phyloP scores from a whole-genome alignment of 30 jellyfish, hydroid and myxozoan species.

The Turritopsis dohrnii region DNA sequence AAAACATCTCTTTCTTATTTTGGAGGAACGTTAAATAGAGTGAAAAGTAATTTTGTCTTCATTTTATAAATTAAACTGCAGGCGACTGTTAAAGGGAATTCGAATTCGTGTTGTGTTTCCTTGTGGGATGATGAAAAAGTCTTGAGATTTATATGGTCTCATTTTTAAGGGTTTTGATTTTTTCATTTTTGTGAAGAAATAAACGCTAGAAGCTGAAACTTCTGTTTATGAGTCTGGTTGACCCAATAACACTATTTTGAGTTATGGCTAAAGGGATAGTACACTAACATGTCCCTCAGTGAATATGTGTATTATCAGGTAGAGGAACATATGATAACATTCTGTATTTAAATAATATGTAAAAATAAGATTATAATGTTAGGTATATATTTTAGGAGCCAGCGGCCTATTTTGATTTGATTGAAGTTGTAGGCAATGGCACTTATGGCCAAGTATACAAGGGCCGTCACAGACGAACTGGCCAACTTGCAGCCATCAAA shows the following conservation, averaged over 20 bases:
- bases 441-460: conserved; percentile 96
- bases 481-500: conserved; percentile 96
- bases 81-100: background rate
- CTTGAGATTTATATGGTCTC: background rate
- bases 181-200: background rate
- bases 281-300: background rate
- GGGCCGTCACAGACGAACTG: conserved; percentile 96
- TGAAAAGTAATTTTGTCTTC: background rate
- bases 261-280: conserved; percentile 5
- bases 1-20: background rate
- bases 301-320: background rate
- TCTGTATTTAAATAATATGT: background rate
- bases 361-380: background rate
- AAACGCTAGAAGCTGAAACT: background rate
- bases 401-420: conserved; percentile 91
- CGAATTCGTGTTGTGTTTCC: too few relatives aligned
- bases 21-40: background rate
- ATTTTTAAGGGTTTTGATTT: background rate
- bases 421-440: conserved; percentile 99
- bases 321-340: background rate
- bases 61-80: background rate
- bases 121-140: background rate
- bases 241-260: background rate
- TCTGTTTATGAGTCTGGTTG: background rate
- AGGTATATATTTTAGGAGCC: conserved; percentile 58